Evolutionary conservation across 2,888 invertebrate species (phyloP).

Genomic region (Fragum fragum): DNA sequence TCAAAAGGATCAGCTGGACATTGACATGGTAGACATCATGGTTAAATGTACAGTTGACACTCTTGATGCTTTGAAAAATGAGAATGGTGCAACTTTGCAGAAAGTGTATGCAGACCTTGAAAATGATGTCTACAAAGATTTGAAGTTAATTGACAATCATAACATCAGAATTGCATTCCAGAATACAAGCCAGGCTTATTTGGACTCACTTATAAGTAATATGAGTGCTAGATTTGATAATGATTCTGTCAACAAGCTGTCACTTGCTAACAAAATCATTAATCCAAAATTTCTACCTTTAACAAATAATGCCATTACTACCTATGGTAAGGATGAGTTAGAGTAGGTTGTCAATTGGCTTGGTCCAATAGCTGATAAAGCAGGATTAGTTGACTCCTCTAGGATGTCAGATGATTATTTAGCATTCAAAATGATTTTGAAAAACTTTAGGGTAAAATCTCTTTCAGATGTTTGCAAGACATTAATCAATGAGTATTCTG

Average conservation of each 20-base stretch:
- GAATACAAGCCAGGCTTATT: too few species aligned
- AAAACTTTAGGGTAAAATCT: constrained; percentile 21
- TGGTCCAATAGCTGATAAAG: background rate
- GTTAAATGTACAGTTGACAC: constrained; percentile 13
- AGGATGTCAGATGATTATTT: constrained; percentile 31
- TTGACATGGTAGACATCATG: constrained; percentile 31
- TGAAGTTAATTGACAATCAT: constrained; percentile 38
- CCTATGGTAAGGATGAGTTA: too few species aligned
- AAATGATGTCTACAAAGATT: constrained; percentile 31
- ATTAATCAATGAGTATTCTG: constrained; percentile 19
- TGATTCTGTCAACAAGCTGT: constrained; percentile 43
- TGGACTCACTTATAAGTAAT: too few species aligned
- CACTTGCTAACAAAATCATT: too few species aligned
- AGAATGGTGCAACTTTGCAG: background rate
- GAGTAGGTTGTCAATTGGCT: too few species aligned
- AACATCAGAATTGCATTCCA: constrained; percentile 35
- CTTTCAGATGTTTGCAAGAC: constrained; percentile 23
- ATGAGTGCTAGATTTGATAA: constrained; percentile 55
- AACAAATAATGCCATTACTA: too few species aligned
- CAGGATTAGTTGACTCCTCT: constrained; percentile 15
- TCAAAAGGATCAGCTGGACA: constrained; percentile 43
- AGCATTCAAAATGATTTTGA: constrained; percentile 32
- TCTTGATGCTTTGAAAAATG: constrained; percentile 16
- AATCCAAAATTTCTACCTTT: constrained; percentile 46
- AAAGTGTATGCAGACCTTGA: background rate